phyloP scores from a whole-genome alignment of 2,113 vertebrate genomes.

The Lagenorhynchus albirostris region DNA sequence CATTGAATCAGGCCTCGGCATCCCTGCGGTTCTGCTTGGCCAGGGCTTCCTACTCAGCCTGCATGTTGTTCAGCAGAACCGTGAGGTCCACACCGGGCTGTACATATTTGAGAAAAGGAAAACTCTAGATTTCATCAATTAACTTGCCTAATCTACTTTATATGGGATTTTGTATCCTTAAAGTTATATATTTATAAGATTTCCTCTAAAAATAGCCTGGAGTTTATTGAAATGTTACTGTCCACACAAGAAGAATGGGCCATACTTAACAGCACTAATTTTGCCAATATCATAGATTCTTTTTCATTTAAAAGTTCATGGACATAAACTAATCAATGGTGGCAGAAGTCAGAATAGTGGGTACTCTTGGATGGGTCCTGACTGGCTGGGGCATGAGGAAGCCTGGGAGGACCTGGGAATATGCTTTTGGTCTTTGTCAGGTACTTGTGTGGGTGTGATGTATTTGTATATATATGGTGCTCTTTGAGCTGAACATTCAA shows the following conservation, averaged over 20 bases:
- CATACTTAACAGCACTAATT: not conserved
- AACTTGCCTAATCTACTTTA: not conserved
- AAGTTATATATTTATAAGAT: not conserved
- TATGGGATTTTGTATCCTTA: not conserved
- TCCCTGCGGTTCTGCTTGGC: too few relatives aligned
- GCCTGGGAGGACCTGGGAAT: not conserved
- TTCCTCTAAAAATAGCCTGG: not conserved
- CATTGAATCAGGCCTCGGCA: too few relatives aligned
- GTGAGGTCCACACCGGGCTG: too few relatives aligned
- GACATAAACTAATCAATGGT: not conserved
- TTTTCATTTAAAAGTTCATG: not conserved
- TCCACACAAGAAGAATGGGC: not conserved
- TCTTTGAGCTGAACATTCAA: not conserved
- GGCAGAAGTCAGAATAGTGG: not conserved
- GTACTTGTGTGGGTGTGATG: not conserved
- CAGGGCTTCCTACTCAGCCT: too few relatives aligned
- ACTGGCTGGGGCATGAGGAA: not conserved
- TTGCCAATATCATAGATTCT: not conserved
- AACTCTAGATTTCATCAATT: not conserved
- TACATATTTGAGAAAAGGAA: not conserved
- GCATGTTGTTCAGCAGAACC: too few relatives aligned
- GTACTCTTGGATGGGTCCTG: not conserved
- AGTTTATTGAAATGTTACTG: not conserved
- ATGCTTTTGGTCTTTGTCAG: not conserved
- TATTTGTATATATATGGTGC: not conserved